These are phyloP conservation scores for Aphelinus atriplicis DNA, from an alignment of 1,140 invertebrate genomes.

Conservation along the genomic window DNA sequence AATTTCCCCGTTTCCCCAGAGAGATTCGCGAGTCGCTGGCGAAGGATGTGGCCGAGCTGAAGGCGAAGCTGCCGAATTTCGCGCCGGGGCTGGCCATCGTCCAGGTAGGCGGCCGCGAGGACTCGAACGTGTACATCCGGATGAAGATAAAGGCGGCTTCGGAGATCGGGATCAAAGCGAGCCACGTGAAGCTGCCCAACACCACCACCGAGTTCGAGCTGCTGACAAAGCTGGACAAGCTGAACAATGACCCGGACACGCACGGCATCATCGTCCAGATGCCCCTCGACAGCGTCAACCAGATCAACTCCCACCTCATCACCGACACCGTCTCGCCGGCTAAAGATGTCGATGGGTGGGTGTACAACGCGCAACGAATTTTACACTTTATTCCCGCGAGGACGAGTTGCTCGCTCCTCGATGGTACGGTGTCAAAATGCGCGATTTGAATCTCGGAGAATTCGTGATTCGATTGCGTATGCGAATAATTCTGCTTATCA, in stretches of 20 bases:
- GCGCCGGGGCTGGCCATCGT: constrained; percentile 83
- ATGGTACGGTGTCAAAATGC: too few species aligned
- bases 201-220: constrained; percentile 86
- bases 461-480: too few species aligned
- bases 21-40: constrained; percentile 78
- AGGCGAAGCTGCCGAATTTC: constrained; percentile 71
- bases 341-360: constrained; percentile 96
- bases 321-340: constrained; percentile 85
- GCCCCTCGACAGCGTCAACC: constrained; percentile 85
- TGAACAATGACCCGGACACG: constrained; percentile 85
- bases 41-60: constrained; percentile 73
- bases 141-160: constrained; percentile 95
- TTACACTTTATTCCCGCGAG: too few species aligned
- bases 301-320: constrained; percentile 86
- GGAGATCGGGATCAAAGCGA: constrained; percentile 88
- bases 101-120: constrained; percentile 92
- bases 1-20: constrained; percentile 65
- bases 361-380: too few species aligned
- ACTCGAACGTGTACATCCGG: constrained; percentile 99
- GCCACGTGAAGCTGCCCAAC: constrained; percentile 83
- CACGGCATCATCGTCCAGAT: constrained; percentile 99
- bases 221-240: constrained; percentile 75
- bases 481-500: too few species aligned
- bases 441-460: too few species aligned
- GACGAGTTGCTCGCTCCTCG: too few species aligned